These are phyloP conservation scores for Diplodus puntazzo DNA, from an alignment of 2,797 vertebrate genomes.

Conservation along the genomic window DNA sequence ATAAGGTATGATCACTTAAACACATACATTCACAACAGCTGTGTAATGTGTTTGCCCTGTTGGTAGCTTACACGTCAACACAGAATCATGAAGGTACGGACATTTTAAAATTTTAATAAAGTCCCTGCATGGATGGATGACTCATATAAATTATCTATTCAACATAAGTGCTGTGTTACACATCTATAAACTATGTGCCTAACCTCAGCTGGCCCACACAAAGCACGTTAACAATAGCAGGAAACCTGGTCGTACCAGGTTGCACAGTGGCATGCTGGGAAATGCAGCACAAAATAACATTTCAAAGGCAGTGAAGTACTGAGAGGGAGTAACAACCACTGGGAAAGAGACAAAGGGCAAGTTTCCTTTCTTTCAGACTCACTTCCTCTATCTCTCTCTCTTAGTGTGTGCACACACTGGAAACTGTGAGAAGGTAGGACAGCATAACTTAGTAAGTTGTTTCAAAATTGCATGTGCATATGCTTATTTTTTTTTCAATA, in stretches of 20 bases:
- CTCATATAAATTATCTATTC: slow-evolving; percentile 39
- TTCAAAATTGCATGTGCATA: not conserved
- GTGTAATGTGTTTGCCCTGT: not conserved
- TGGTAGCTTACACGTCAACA: not conserved
- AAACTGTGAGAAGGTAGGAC: not conserved
- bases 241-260: slow-evolving; percentile 74
- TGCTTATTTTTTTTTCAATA: not conserved
- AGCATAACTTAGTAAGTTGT: not conserved
- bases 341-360: slow-evolving; percentile 68
- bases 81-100: not conserved
- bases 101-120: slow-evolving; percentile 20
- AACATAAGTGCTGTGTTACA: slow-evolving; percentile 27
- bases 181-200: slow-evolving; percentile 29
- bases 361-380: slow-evolving; percentile 82
- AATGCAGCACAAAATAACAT: slow-evolving; percentile 72
- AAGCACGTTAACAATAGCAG: slow-evolving; percentile 80
- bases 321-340: slow-evolving; percentile 33
- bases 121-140: not conserved
- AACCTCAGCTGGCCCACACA: slow-evolving; percentile 37
- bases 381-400: slow-evolving; percentile 60
- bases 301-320: slow-evolving; percentile 63
- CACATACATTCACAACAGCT: not conserved
- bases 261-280: slow-evolving; percentile 68
- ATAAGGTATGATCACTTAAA: not conserved
- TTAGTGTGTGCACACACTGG: slow-evolving; percentile 7